Base-by-base conservation (phyloP, 2,113 vertebrate species). In the Trematomus loennbergii region DNA sequence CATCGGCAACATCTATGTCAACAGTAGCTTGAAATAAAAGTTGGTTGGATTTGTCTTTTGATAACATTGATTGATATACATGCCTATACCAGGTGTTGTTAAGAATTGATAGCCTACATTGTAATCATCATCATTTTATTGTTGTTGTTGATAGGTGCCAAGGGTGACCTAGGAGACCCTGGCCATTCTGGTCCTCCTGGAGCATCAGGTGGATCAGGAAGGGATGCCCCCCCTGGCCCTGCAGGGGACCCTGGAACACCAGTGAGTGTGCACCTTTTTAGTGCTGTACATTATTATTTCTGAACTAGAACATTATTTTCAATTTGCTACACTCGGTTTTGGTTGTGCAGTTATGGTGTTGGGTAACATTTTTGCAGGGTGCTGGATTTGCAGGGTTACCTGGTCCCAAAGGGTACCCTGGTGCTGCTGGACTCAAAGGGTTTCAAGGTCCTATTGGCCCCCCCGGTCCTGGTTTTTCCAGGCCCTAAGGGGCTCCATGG, bases 341-440 rank as follows among this genome's bases (percentile, higher is more conserved):
- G 45, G 22, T 48, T 50, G 40, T 55, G 2, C 36, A 53, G 25
- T 49, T 49, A 62, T 58, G 18, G 1, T 63, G n/a, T 62, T 7
- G 13, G 7, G 1, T 17, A 25, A 60, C 6, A 5, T 45, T n/a
- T 68, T 85, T 82, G 13, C 88, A 98, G 96, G 96, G 96, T 64
- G 84, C 93, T 74, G 88, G 84, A 71, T 91, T 87, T 57, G 25
- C 50, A 43, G 96, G 94, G 22, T 93, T 93, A 71, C 93, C 79
- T 69, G 96, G 96, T 69, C 94, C 93, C 48, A 96, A 95, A 89
- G 97, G 97, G 15, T 62, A 91, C 7, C 94, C 93, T 87, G 97
- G 97, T 59, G 33, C 75, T 45, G 68, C 87, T 82, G 97, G 96
- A 63, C 55, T 71, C 66, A 97, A 95, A 81, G 96, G 96, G 50